Evolutionary conservation across 2,797 vertebrate species (phyloP), one percentile per base, ranked within the genome.

Genomic region (Pangasius sanitwongsei): DNA sequence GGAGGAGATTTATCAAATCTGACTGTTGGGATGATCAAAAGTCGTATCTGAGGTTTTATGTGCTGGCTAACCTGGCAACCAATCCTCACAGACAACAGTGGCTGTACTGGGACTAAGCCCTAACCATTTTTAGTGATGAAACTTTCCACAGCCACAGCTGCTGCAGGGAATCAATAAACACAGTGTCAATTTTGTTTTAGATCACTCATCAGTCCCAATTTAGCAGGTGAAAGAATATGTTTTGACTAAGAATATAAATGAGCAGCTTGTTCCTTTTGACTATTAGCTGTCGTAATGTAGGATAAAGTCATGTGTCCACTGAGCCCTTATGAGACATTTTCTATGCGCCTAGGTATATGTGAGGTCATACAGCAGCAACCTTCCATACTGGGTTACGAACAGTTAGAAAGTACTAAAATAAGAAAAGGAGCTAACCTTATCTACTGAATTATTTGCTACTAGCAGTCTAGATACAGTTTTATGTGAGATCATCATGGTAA

Each of bases 1-100:
- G 82, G 31, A 83, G 31, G 28, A 65, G 85, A 63, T 77, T 81
- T 69, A 48, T 59, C 72, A 31, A 78, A 61, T 44, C 86, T 91
- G 31, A 86, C 55, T 70, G n/a, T 53, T 81, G 34, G 55, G 75
- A 85, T 75, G 85, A 48, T 48, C 70, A 85, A 78, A 80, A 55
- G 41, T 75, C 11, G 13, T 31, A 63, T 48, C 28, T 77, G 74
- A 63, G 28, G 6, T 50, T 82, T 50, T 87, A 61, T n/a, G 59
- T 86, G 41, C 20, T 88, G 31, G 75, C 70, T 37, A 72, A 72
- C 50, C 31, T 34, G 31, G 63, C 23, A 83, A 18, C 12, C 50
- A 89, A 48, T 23, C 57, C 23, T 72, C 20, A 48, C 77, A 74
- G 87, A 44, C 16, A 48, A 18, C 41, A 75, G 7, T 65, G 18